Conservation (phyloP, 2,113 vertebrate species). For the Gymnocephalus cernua region DNA sequence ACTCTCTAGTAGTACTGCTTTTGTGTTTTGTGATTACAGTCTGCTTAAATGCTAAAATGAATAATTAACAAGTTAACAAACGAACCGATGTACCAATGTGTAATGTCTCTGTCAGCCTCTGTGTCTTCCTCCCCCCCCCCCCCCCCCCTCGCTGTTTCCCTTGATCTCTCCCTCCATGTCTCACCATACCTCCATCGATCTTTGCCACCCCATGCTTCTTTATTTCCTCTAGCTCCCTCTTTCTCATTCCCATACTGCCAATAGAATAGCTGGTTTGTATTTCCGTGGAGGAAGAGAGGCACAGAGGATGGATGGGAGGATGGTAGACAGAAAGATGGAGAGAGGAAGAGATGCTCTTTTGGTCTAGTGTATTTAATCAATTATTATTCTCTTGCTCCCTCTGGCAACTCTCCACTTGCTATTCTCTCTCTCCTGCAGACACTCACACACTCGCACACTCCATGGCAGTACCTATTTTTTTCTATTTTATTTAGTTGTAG, state of each 20-base stretch:
- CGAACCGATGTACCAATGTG: slow-evolving; percentile 13
- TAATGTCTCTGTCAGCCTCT: slow-evolving; percentile 26
- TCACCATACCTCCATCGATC: slow-evolving; percentile 46
- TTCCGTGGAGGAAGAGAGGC: slow-evolving; percentile 36
- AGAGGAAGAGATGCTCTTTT: slow-evolving; percentile 64
- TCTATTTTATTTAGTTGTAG: slow-evolving; percentile 11
- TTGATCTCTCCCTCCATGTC: slow-evolving; percentile 21
- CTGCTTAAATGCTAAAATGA: slow-evolving; percentile 42
- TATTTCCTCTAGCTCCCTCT: slow-evolving; percentile 46
- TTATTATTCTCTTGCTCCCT: slow-evolving; percentile 60
- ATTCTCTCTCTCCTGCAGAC: slow-evolving; percentile 36
- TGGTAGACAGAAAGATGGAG: slow-evolving; percentile 57
- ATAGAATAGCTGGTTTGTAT: slow-evolving; percentile 40
- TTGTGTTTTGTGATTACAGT: slow-evolving; percentile 33
- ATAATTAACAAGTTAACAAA: slow-evolving; percentile 62
- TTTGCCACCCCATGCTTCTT: slow-evolving; percentile 54
- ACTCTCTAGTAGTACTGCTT: background rate
- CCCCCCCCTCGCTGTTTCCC: background rate
- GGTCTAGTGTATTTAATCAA: slow-evolving; percentile 72
- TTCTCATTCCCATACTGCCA: slow-evolving; percentile 25
- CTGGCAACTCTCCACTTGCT: slow-evolving; percentile 56
- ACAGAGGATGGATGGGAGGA: slow-evolving; percentile 50
- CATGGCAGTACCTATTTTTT: background rate
- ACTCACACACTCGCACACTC: background rate
- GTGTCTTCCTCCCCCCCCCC: slow-evolving; percentile 4